Evolutionary conservation across 2,888 invertebrate species (phyloP).

Genomic region (Carpatolechia fugitivella): DNA sequence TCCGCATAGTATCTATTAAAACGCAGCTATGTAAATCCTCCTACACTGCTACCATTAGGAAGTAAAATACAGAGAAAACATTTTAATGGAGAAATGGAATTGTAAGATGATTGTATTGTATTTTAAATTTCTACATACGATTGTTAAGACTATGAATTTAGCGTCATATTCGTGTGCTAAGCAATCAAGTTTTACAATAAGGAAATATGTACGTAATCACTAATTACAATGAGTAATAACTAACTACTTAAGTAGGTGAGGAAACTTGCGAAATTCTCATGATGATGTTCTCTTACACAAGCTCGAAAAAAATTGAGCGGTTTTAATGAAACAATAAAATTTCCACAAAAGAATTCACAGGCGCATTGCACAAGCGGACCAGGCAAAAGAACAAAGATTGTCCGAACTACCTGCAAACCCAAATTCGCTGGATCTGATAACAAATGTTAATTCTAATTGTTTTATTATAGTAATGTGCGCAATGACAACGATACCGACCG

Average conservation of each 20-base stretch:
- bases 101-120: constrained; percentile 4
- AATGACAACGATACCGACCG: too few species aligned
- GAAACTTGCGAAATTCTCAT: constrained; percentile 11
- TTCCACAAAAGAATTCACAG: constrained; percentile 46
- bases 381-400: constrained; percentile 31
- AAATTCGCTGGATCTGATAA: constrained; percentile 23
- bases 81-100: constrained; percentile 15
- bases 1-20: constrained; percentile 24
- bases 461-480: too few species aligned
- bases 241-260: neutral
- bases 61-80: constrained; percentile 35
- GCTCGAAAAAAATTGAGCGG: constrained; percentile 28
- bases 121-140: neutral
- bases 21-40: neutral
- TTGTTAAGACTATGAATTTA: neutral
- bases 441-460: too few species aligned
- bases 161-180: neutral
- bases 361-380: constrained; percentile 49
- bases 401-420: constrained; percentile 45
- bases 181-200: neutral
- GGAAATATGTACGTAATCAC: neutral
- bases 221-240: neutral
- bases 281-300: constrained; percentile 29
- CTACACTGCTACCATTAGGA: constrained; percentile 28
- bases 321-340: constrained; percentile 37